These are phyloP conservation scores for Drosophila anomalata DNA, from an alignment of 2,888 invertebrate genomes.

Conservation along the genomic window DNA sequence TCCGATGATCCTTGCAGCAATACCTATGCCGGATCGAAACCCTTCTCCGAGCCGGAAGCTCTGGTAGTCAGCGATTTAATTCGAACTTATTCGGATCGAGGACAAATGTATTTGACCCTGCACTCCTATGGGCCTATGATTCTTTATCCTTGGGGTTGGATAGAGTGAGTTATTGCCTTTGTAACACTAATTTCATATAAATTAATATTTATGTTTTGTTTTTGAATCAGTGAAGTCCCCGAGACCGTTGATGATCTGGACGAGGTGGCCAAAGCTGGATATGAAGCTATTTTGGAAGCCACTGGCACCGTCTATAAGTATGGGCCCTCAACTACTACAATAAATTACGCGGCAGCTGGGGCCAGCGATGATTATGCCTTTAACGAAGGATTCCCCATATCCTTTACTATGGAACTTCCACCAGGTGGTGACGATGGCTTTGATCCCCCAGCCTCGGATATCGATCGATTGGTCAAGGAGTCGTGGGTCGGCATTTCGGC, in stretches of 20 bases:
- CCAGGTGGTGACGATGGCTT: slow-evolving; percentile 84
- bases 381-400: slow-evolving; percentile 71
- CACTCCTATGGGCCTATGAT: slow-evolving; percentile 74
- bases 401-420: slow-evolving; percentile 86
- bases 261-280: slow-evolving; percentile 77
- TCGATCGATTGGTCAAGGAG: slow-evolving; percentile 85
- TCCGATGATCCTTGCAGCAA: slow-evolving; percentile 84
- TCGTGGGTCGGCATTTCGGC: slow-evolving; percentile 85
- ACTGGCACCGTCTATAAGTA: slow-evolving; percentile 79
- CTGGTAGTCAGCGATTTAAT: slow-evolving; percentile 85
- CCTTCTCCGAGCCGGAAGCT: slow-evolving; percentile 88
- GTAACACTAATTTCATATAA: background rate
- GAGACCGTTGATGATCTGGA: slow-evolving; percentile 83
- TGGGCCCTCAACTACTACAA: slow-evolving; percentile 71
- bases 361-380: slow-evolving; percentile 88
- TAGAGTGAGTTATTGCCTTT: slow-evolving; percentile 47
- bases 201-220: background rate
- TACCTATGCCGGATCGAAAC: slow-evolving; percentile 85
- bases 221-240: slow-evolving; percentile 76
- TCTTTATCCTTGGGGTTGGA: slow-evolving; percentile 78
- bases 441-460: slow-evolving; percentile 85
- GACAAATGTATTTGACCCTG: slow-evolving; percentile 83
- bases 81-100: slow-evolving; percentile 78
- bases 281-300: slow-evolving; percentile 78
- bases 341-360: slow-evolving; percentile 85